Percentiles rank a stretch among this genome's conserved stretches.
Conservation (phyloP, 1,140 invertebrate genomes). For the Drosophila navojoa region DNA sequence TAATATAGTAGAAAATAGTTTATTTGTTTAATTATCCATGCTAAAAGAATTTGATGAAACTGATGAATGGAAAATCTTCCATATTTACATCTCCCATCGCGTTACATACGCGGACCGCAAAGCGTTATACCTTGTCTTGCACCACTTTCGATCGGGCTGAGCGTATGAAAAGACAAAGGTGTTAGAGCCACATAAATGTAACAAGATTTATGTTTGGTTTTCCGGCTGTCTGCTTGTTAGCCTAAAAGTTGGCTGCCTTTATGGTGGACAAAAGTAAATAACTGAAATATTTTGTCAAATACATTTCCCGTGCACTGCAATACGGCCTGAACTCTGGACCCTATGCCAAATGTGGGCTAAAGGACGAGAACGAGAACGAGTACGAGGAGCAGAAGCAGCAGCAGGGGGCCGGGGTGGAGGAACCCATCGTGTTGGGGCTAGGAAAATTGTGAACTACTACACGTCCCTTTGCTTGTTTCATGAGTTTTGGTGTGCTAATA, state of each 20-base stretch:
- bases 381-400: too few relatives aligned
- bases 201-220: constrained; percentile 80
- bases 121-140: too few relatives aligned
- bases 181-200: constrained; percentile 73
- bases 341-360: neutral
- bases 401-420: too few relatives aligned
- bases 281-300: constrained; percentile 77
- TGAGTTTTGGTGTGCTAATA: constrained; percentile 53
- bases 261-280: constrained; percentile 65
- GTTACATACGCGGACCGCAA: too few relatives aligned
- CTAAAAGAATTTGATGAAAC: too few relatives aligned
- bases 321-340: neutral
- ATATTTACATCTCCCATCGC: too few relatives aligned
- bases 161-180: constrained; percentile 39
- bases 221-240: constrained; percentile 74
- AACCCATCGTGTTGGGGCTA: neutral
- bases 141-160: neutral
- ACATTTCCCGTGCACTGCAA: constrained; percentile 39
- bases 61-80: too few relatives aligned
- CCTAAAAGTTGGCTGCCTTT: constrained; percentile 68
- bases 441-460: constrained; percentile 26
- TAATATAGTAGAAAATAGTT: too few relatives aligned
- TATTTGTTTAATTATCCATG: too few relatives aligned
- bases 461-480: constrained; percentile 21
- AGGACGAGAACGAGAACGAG: too few relatives aligned